phyloP scores from a whole-genome alignment of 1,140 invertebrate genomes.

The Heliconius melpomene region DNA sequence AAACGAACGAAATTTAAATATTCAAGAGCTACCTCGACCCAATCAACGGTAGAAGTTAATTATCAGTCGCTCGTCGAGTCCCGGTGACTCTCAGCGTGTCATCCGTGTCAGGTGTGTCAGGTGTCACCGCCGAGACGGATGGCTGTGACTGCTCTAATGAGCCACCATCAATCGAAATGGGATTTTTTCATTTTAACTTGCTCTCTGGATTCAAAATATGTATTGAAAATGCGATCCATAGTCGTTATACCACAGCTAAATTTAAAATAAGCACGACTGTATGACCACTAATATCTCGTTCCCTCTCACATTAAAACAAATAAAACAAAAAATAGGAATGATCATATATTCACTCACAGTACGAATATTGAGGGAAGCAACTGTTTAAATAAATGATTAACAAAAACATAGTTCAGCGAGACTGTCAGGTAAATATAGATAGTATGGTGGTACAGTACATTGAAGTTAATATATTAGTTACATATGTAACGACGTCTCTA shows the following conservation, averaged over 20 bases:
- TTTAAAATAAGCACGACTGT: no score
- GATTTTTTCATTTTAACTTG: no score
- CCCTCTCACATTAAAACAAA: neutral
- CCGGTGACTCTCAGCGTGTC: neutral
- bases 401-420: no score
- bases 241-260: no score
- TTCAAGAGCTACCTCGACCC: neutral
- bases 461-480: no score
- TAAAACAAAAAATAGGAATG: neutral
- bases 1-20: neutral
- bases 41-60: neutral
- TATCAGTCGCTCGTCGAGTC: neutral
- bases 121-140: neutral
- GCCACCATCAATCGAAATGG: neutral
- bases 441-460: no score
- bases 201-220: no score
- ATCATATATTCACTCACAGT: neutral
- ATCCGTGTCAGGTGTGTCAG: neutral
- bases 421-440: no score
- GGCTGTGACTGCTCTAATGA: neutral
- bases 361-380: neutral
- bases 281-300: no score
- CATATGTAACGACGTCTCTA: no score
- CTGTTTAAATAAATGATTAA: no score
- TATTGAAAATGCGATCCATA: no score